These are phyloP conservation scores for Orthonyx spaldingii DNA, from an alignment of 2,113 vertebrate species.

Conservation along the genomic window DNA sequence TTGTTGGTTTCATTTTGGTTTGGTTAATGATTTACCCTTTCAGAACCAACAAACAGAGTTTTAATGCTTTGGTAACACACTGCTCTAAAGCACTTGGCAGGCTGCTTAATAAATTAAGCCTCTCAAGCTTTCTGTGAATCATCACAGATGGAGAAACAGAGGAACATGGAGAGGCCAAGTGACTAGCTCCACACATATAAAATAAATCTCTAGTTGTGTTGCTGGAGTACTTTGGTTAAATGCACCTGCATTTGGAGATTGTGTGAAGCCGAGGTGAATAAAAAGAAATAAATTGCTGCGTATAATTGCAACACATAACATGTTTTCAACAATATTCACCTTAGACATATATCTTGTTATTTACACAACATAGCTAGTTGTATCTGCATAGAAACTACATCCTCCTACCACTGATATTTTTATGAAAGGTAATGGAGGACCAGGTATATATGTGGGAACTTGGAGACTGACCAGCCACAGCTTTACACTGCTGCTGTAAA, in stretches of 20 bases:
- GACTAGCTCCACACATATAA: background rate
- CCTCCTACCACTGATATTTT: background rate
- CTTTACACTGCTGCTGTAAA: background rate
- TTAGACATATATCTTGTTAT: background rate
- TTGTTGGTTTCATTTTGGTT: background rate
- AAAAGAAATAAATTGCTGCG: background rate
- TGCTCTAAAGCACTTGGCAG: constrained; percentile 20
- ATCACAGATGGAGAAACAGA: constrained; percentile 1
- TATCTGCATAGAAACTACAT: background rate
- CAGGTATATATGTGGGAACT: background rate
- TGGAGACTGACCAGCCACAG: background rate
- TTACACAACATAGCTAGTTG: background rate
- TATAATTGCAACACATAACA: background rate
- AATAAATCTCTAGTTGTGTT: background rate
- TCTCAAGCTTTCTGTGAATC: constrained; percentile 2
- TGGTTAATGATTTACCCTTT: background rate
- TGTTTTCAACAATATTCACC: background rate
- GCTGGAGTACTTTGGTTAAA: background rate
- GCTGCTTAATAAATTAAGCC: constrained; percentile 22
- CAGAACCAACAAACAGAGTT: background rate
- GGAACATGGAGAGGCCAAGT: background rate
- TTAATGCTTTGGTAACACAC: background rate
- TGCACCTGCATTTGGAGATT: background rate
- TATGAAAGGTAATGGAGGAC: background rate
- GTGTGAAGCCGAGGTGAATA: background rate